Conservation (phyloP, 2,888 invertebrate species). For the Ochropleura leucogaster region DNA sequence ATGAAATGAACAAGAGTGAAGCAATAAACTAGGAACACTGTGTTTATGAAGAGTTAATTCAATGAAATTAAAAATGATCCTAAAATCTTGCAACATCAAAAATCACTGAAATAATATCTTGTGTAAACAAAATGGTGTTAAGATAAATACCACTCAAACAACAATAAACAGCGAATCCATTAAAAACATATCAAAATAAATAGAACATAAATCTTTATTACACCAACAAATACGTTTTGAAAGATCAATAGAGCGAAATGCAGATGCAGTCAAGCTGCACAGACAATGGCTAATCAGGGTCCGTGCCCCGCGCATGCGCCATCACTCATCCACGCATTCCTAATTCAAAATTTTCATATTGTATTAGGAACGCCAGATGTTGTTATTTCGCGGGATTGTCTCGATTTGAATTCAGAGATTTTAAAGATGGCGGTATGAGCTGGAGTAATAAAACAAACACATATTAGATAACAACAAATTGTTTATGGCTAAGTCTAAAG, state of each 20-base stretch:
- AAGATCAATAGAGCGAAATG: slow-evolving; percentile 60
- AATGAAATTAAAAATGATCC: background rate
- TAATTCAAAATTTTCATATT: slow-evolving; percentile 70
- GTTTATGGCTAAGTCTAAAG: background rate
- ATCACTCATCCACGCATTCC: slow-evolving; percentile 79
- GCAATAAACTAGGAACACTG: background rate
- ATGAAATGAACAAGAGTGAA: background rate
- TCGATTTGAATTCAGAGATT: slow-evolving; percentile 4
- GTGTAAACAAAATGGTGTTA: slow-evolving; percentile 14
- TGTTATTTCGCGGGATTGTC: slow-evolving; percentile 37
- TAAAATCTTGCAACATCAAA: background rate
- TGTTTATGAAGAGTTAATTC: background rate
- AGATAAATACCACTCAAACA: slow-evolving; percentile 19
- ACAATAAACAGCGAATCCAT: slow-evolving; percentile 33
- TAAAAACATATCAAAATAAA: slow-evolving; percentile 54
- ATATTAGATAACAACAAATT: background rate
- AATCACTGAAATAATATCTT: background rate
- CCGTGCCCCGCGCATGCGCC: slow-evolving; percentile 73
- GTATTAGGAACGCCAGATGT: slow-evolving; percentile 61
- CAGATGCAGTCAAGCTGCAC: slow-evolving; percentile 80
- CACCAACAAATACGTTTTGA: slow-evolving; percentile 52
- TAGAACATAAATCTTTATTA: slow-evolving; percentile 50
- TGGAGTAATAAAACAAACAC: background rate
- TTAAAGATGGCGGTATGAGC: background rate
- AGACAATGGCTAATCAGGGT: slow-evolving; percentile 85